A percentile compares a stretch with the other conserved stretches of the same genome.
Conservation (phyloP, 1,140 invertebrate species). For the Mya arenaria region DNA sequence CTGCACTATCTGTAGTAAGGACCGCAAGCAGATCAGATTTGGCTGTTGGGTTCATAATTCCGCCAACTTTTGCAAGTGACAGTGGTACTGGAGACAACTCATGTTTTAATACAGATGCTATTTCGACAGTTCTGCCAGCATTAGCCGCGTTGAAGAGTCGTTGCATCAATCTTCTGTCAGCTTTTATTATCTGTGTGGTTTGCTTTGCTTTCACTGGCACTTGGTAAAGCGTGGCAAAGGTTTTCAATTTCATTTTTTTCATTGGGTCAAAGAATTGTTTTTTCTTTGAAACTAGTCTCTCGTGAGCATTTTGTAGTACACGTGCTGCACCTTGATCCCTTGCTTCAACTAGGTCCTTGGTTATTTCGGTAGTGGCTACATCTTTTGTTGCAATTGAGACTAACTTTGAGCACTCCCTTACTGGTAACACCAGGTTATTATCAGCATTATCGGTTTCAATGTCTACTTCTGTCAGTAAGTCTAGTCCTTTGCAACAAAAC, state of each 20-base stretch:
- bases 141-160: conserved; percentile 9
- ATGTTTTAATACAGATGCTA: background rate
- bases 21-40: background rate
- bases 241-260: background rate
- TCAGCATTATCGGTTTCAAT: background rate
- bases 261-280: background rate
- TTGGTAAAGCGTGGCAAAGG: background rate
- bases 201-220: background rate
- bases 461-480: background rate
- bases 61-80: background rate
- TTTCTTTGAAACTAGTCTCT: background rate
- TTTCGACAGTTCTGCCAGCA: background rate
- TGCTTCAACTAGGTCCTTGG: background rate
- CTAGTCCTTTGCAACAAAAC: background rate
- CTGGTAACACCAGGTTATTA: no score
- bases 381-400: background rate
- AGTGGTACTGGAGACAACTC: background rate
- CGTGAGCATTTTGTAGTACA: background rate
- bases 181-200: background rate
- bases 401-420: background rate
- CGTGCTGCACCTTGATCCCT: background rate
- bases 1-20: background rate
- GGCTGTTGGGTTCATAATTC: background rate
- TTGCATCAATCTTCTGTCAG: conserved; percentile 13
- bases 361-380: background rate